Evolutionary conservation across 2,888 invertebrate species (phyloP).

Genomic region (Andrena camellia): DNA sequence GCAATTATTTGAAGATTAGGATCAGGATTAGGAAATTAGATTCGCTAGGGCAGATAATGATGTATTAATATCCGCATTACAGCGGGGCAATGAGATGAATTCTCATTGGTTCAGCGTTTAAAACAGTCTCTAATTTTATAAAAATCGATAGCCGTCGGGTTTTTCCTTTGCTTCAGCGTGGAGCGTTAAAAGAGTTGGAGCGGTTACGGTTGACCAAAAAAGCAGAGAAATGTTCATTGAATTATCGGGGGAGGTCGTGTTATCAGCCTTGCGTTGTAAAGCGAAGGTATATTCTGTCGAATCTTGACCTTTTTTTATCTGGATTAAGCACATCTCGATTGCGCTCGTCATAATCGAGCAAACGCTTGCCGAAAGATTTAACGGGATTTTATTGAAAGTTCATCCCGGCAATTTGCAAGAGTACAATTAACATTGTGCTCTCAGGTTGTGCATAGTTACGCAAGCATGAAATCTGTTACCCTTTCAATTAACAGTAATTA

Average conservation of each 20-base stretch:
- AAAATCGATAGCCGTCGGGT: conserved; percentile 18
- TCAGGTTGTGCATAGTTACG: not conserved
- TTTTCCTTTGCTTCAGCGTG: not conserved
- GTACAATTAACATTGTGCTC: conserved; percentile 24
- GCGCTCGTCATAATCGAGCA: not conserved
- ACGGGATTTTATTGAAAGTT: conserved; percentile 9
- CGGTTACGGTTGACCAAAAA: not conserved
- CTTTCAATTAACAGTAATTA: conserved; percentile 36
- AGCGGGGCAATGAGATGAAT: not conserved
- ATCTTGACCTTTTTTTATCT: not conserved
- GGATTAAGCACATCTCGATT: not conserved
- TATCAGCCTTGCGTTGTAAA: not conserved
- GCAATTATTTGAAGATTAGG: too few species aligned
- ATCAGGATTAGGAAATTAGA: too few species aligned
- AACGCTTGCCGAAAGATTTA: not conserved
- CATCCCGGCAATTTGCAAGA: not conserved
- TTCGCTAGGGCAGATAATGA: too few species aligned
- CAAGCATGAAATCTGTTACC: conserved; percentile 25
- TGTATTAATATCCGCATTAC: conserved; percentile 5
- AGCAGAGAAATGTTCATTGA: not conserved
- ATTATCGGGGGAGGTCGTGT: not conserved
- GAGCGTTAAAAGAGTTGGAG: not conserved
- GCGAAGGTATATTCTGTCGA: not conserved
- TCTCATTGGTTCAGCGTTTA: not conserved
- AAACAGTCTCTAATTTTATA: conserved; percentile 6